Evolutionary conservation across 2,888 invertebrate species (phyloP).

Genomic region (Drosophila neoperkinsi): DNA sequence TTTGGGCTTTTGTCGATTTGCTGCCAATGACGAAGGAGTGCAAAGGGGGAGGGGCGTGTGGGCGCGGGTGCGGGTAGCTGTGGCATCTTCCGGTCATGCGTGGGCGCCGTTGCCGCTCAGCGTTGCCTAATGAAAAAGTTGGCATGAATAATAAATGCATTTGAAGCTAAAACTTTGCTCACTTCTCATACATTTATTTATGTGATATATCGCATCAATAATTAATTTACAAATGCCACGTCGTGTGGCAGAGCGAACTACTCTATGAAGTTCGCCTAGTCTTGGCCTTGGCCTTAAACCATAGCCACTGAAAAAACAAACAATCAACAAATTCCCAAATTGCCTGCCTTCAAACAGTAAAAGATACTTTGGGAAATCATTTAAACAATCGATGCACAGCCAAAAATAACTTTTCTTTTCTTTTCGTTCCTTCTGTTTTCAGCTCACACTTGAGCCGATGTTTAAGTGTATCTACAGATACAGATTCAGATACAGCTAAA

Average conservation of each 20-base stretch:
- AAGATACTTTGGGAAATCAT: constrained; percentile 8
- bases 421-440: too few relatives aligned
- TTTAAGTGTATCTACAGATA: background rate
- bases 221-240: constrained; percentile 37
- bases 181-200: constrained; percentile 30
- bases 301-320: constrained; percentile 11
- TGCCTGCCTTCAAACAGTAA: background rate
- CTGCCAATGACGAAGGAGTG: constrained; percentile 59
- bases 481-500: background rate
- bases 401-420: constrained; percentile 50
- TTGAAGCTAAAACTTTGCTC: constrained; percentile 57
- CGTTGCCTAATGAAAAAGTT: constrained; percentile 77
- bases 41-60: background rate
- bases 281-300: constrained; percentile 54
- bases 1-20: constrained; percentile 55
- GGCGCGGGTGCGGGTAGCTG: background rate
- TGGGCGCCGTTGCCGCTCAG: constrained; percentile 36
- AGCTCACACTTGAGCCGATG: constrained; percentile 35
- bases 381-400: constrained; percentile 44
- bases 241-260: constrained; percentile 10
- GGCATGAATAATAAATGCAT: constrained; percentile 80
- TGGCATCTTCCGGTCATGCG: constrained; percentile 58
- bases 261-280: constrained; percentile 1
- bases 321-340: constrained; percentile 13
- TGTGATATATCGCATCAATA: constrained; percentile 44